Percentiles rank a stretch among this genome's conserved stretches.
Conservation (phyloP, 2,797 vertebrate species). For the Danio kyathit region DNA sequence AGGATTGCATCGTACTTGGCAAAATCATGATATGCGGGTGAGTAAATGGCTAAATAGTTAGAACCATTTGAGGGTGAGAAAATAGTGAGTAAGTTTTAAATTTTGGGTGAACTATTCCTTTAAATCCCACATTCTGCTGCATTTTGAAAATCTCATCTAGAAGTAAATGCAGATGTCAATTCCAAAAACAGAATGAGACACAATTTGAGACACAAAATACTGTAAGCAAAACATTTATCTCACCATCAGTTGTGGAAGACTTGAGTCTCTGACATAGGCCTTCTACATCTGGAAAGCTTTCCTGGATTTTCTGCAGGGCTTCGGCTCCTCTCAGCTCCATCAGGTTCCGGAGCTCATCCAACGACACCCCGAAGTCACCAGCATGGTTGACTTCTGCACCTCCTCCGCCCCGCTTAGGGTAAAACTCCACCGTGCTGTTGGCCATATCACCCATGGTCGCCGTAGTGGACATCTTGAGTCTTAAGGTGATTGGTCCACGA, state of each 20-base stretch:
- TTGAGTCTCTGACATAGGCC: conserved; percentile 89
- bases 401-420: conserved; percentile 82
- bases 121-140: neutral
- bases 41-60: too few species aligned
- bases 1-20: too few species aligned
- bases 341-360: conserved; percentile 86
- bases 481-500: conserved; percentile 33
- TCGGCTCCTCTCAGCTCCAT: conserved; percentile 91
- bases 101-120: neutral
- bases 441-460: conserved; percentile 89
- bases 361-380: conserved; percentile 85
- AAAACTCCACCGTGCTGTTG: conserved; percentile 90
- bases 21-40: too few species aligned
- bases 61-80: neutral
- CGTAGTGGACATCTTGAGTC: conserved; percentile 76
- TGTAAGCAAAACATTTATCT: conserved; percentile 51
- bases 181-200: too few species aligned
- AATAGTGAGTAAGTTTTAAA: neutral
- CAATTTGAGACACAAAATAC: too few species aligned
- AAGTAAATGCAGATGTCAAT: too few species aligned
- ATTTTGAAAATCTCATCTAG: too few species aligned
- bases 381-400: conserved; percentile 79
- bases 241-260: conserved; percentile 88
- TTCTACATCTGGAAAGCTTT: conserved; percentile 83
- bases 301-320: conserved; percentile 88